A percentile compares a stretch with the other conserved stretches of the same genome.
phyloP scores from a whole-genome alignment of 92 coral and sea anemone species.

The Epizoanthus illoricatus region DNA sequence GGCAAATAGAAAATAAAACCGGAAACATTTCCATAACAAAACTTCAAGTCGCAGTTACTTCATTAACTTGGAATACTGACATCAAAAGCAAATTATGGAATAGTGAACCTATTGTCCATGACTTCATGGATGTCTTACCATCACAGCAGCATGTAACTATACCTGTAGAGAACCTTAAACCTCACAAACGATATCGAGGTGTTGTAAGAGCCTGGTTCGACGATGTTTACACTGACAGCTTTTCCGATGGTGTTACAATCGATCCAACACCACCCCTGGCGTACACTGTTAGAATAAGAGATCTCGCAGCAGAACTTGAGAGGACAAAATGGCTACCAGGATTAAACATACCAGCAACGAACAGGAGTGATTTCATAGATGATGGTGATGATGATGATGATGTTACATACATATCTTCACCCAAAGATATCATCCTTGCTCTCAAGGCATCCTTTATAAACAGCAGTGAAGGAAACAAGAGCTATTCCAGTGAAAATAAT shows the following conservation, averaged over 20 bases:
- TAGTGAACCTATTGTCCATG: conserved; percentile 39
- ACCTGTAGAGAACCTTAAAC: conserved; percentile 19
- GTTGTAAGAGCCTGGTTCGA: conserved; percentile 32
- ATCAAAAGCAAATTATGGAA: conserved; percentile 26
- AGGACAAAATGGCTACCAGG: conserved; percentile 34
- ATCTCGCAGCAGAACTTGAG: conserved; percentile 26
- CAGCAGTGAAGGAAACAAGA: no score
- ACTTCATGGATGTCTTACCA: conserved; percentile 43
- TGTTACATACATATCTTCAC: no score
- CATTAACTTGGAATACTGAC: not conserved
- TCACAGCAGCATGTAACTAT: conserved; percentile 5
- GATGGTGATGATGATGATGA: not conserved
- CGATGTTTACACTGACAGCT: conserved; percentile 21
- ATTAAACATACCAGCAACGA: conserved; percentile 22
- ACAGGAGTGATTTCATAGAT: no score
- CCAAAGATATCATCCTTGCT: no score
- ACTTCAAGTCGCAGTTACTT: conserved; percentile 34
- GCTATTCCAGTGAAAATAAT: no score
- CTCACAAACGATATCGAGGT: conserved; percentile 33
- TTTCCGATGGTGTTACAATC: conserved; percentile 36
- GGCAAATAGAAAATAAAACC: conserved; percentile 27
- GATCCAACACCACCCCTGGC: conserved; percentile 38
- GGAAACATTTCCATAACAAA: conserved; percentile 12
- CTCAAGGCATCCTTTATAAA: no score
- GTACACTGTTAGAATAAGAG: conserved; percentile 10